A percentile compares a stretch with the other conserved stretches of the same genome.
These are phyloP conservation scores for Coregonus ussuriensis DNA, from an alignment of 2,797 vertebrate genomes.

Conservation along the genomic window DNA sequence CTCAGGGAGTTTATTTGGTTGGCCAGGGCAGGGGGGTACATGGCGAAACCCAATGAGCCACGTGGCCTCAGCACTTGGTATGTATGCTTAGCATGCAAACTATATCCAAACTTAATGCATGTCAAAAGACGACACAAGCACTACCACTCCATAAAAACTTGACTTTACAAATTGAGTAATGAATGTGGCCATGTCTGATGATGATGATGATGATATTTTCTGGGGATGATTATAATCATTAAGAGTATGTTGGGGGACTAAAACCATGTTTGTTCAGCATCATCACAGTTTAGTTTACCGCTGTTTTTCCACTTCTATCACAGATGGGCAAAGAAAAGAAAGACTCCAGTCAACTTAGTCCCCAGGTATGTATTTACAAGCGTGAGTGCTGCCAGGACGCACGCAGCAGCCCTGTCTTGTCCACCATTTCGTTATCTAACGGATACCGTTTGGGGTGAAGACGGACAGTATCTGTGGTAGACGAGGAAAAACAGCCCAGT, in stretches of 20 bases:
- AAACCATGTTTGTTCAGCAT: conserved; percentile 68
- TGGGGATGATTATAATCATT: conserved; percentile 44
- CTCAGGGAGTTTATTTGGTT: conserved; percentile 67
- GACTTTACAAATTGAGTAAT: not conserved
- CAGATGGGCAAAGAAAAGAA: conserved; percentile 90
- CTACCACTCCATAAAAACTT: conserved; percentile 14
- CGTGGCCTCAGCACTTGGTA: conserved; percentile 65
- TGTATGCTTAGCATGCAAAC: conserved; percentile 68
- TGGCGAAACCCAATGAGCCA: conserved; percentile 64
- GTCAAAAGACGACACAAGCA: conserved; percentile 33
- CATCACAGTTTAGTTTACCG: conserved; percentile 78
- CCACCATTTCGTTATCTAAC: conserved; percentile 47
- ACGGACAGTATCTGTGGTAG: conserved; percentile 81
- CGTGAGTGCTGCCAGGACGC: conserved; percentile 72
- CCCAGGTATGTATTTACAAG: conserved; percentile 83
- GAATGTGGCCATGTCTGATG: conserved; percentile 28
- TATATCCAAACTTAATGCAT: conserved; percentile 43
- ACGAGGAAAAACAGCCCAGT: conserved; percentile 82
- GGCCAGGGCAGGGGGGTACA: conserved; percentile 56
- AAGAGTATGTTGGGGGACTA: conserved; percentile 51
- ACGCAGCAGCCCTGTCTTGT: conserved; percentile 67
- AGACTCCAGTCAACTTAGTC: conserved; percentile 85
- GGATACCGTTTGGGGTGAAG: conserved; percentile 71
- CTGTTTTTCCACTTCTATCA: conserved; percentile 89
- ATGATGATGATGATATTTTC: conserved; percentile 27